Percentiles rank a stretch among this genome's conserved stretches.
Evolutionary conservation across 2,797 vertebrate genomes (phyloP).

Genomic region (Tokudaia muenninki): DNA sequence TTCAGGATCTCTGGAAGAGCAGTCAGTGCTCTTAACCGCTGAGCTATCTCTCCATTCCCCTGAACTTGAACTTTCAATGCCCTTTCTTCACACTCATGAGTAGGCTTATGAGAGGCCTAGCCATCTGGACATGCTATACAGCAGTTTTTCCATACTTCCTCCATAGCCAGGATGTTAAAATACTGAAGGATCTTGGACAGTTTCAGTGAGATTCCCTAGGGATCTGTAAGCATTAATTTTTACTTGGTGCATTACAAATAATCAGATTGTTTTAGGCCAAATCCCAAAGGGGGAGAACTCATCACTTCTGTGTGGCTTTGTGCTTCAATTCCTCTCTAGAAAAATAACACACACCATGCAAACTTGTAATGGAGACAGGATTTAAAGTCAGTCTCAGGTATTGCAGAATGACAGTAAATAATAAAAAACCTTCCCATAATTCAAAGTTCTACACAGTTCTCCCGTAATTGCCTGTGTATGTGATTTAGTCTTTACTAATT

Average conservation of each 20-base stretch:
- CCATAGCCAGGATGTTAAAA: background rate
- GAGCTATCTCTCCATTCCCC: no score
- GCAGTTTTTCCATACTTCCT: background rate
- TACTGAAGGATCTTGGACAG: background rate
- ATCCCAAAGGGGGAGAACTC: background rate
- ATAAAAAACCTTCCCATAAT: background rate
- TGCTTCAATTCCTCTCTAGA: background rate
- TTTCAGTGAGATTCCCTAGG: background rate
- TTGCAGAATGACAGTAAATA: background rate
- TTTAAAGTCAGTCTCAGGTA: background rate
- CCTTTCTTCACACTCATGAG: background rate
- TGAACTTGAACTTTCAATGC: background rate
- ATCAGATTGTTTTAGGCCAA: background rate
- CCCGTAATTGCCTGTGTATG: background rate
- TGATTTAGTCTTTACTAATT: constrained; percentile 33
- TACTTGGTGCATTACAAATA: background rate
- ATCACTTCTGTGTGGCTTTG: background rate
- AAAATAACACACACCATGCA: background rate
- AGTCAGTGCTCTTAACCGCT: no score
- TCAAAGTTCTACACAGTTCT: background rate
- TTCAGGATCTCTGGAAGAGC: no score
- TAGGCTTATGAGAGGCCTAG: background rate
- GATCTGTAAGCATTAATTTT: background rate
- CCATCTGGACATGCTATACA: background rate
- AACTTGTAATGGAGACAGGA: background rate